phyloP scores from a whole-genome alignment of 1,140 invertebrate genomes.

The Diprion similis region DNA sequence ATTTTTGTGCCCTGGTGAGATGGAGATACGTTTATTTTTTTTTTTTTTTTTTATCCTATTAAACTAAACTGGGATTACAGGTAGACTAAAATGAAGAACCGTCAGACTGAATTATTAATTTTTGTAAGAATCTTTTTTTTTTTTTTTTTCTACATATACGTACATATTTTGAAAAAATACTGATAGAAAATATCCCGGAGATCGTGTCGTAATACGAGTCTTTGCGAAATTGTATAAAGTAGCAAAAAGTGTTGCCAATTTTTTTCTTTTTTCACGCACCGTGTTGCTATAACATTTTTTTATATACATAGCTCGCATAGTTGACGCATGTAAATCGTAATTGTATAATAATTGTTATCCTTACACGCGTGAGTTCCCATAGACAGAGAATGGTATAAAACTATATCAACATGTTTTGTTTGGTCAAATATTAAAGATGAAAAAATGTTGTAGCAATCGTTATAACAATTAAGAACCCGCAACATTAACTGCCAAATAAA shows the following conservation, averaged over 20 bases:
- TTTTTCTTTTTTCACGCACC: neutral
- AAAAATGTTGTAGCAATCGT: neutral
- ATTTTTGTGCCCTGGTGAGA: slow-evolving; percentile 7
- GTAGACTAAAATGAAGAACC: neutral
- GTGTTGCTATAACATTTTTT: neutral
- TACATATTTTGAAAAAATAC: neutral
- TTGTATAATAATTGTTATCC: too few relatives aligned
- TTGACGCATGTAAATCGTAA: too few relatives aligned
- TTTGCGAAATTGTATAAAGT: neutral
- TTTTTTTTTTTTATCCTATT: neutral
- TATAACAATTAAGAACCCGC: neutral
- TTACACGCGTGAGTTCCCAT: too few relatives aligned
- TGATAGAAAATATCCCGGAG: neutral
- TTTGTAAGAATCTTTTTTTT: neutral
- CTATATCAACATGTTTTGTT: too few relatives aligned
- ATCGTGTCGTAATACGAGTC: neutral
- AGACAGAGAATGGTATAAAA: too few relatives aligned
- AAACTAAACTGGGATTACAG: neutral
- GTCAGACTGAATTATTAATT: neutral
- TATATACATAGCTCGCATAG: neutral
- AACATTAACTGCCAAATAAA: neutral
- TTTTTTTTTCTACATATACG: neutral
- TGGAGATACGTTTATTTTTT: neutral
- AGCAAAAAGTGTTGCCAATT: neutral
- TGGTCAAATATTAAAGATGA: neutral